Percentiles rank a stretch among this genome's conserved stretches.
These are phyloP conservation scores for Rhabdomys dilectus DNA, from an alignment of 2,113 vertebrate species.

Conservation along the genomic window DNA sequence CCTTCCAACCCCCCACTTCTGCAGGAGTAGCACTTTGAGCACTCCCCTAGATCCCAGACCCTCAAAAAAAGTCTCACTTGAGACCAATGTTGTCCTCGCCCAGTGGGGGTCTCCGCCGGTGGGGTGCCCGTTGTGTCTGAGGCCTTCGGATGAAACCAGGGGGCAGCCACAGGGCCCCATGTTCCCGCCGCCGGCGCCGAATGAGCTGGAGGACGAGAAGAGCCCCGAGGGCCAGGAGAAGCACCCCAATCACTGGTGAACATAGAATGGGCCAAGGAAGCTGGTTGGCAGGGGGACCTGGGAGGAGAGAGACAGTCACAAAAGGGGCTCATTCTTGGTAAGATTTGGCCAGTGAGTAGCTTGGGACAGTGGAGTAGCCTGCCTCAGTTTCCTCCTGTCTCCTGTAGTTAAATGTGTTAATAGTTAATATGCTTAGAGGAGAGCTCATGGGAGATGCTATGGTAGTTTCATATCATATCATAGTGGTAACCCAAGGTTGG, in stretches of 20 bases:
- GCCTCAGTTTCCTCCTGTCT: background rate
- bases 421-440: background rate
- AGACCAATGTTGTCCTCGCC: conserved; percentile 93
- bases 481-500: background rate
- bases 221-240: conserved; percentile 80
- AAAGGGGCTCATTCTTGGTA: background rate
- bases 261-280: conserved; percentile 84
- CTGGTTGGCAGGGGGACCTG: conserved; percentile 76
- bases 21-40: background rate
- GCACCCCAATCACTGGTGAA: conserved; percentile 80
- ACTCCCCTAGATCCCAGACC: background rate
- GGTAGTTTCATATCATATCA: too few species aligned
- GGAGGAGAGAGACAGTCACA: conserved; percentile 13
- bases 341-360: background rate
- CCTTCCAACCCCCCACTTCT: background rate
- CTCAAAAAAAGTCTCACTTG: conserved; percentile 86
- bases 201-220: conserved; percentile 87
- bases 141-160: conserved; percentile 83
- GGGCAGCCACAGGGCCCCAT: conserved; percentile 85
- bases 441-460: background rate
- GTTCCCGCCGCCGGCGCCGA: conserved; percentile 77
- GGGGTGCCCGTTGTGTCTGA: conserved; percentile 79
- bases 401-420: background rate
- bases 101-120: conserved; percentile 89
- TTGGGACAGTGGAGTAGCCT: background rate